Evolutionary conservation across 2,888 invertebrate genomes (phyloP).

Genomic region (Himalopsyche anomala): DNA sequence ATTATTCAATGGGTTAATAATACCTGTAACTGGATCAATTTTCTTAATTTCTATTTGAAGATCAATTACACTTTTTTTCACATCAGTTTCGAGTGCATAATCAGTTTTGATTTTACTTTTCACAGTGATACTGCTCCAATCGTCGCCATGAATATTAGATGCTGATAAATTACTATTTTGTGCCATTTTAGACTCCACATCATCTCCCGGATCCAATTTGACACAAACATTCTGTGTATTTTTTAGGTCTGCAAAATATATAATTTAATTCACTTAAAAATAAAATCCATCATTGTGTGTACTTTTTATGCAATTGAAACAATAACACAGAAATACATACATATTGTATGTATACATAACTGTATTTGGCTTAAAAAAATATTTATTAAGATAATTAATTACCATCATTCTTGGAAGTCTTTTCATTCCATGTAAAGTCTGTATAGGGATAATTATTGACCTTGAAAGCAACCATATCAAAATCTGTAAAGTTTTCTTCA

Average conservation of each 20-base stretch:
- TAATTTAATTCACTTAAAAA: background rate
- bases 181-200: background rate
- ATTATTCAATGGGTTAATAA: no score
- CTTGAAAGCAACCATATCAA: background rate
- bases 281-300: no score
- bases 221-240: background rate
- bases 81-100: background rate
- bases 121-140: background rate
- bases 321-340: no score
- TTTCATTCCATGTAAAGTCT: constrained; percentile 17
- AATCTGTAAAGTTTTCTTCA: background rate
- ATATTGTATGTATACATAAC: no score
- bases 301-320: no score
- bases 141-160: background rate
- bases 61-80: no score
- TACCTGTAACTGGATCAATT: no score
- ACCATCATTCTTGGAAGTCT: constrained; percentile 4
- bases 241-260: background rate
- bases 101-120: constrained; percentile 7
- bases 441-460: constrained; percentile 37
- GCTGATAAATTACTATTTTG: background rate
- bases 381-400: background rate
- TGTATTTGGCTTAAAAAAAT: no score
- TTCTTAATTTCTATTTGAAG: no score
- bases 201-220: background rate